Conservation (phyloP, 2,888 invertebrate species). For the Biston betularia region DNA sequence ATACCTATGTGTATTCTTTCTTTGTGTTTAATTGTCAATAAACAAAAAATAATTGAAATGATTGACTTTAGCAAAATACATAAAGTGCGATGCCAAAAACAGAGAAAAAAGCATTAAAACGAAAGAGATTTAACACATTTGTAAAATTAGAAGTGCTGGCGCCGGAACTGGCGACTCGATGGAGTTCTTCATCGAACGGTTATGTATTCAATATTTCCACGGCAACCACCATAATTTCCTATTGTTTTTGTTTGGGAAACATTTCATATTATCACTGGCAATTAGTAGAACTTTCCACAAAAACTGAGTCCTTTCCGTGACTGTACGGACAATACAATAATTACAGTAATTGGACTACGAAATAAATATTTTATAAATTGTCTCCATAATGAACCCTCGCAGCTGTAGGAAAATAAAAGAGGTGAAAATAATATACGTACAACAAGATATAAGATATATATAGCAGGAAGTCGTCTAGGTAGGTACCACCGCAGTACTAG, state of each 20-base stretch:
- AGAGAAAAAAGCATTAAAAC: not conserved
- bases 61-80: too few species aligned
- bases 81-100: too few species aligned
- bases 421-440: too few species aligned
- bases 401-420: not conserved
- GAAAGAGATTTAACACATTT: not conserved
- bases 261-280: constrained; percentile 18
- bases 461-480: too few species aligned
- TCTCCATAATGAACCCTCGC: not conserved
- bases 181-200: not conserved
- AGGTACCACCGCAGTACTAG: too few species aligned
- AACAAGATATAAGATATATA: too few species aligned
- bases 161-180: too few species aligned
- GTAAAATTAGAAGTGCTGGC: too few species aligned
- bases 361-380: not conserved
- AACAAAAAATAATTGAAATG: too few species aligned
- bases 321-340: constrained; percentile 14
- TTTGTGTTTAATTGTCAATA: too few species aligned
- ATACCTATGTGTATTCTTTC: too few species aligned
- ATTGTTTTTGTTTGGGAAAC: constrained; percentile 9
- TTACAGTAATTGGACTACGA: constrained; percentile 18
- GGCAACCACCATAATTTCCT: not conserved
- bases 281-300: constrained; percentile 14
- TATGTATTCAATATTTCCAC: not conserved
- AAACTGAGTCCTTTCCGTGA: constrained; percentile 10